Evolutionary conservation across 1,140 invertebrate species (phyloP), one percentile per base, ranked within the genome.

Genomic region (Pemphigus obesinymphae): DNA sequence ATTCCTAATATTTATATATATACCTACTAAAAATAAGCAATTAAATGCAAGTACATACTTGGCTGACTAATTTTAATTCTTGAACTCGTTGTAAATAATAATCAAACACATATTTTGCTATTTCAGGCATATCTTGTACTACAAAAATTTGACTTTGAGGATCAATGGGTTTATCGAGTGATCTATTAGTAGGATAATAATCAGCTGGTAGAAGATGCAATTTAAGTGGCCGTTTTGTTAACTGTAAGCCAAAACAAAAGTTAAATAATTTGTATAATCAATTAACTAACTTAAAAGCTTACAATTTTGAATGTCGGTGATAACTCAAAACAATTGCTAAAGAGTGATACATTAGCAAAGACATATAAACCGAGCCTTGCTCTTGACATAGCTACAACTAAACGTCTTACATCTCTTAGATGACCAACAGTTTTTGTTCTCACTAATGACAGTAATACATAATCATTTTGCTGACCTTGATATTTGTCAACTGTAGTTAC

Each of bases 391-490:
- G 98, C 98, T 13, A 99, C 98, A 53, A 99, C 93, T 34, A 99
- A 90, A 87, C 98, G 93, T 8, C 98, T 90, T 0, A 99, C 95
- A 89, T 99, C 98, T 63, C 98, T 88, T 82, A 99, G 89, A 89
- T 99, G 98, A 80, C 98, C 98, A 45, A 99, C 97, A 20, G 96
- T 94, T 86, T 94, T 93, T 0, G 98, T 99, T 83, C 97, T 91
- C 23, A 99, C 98, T 20, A 99, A 88, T 0, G 97, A 99, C 2
- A 99, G 88, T 6, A 99, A 89, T 78, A 99, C 97, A 85, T 97
- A 98, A 88, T 99, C 98, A 88, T 99, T 99, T 87, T 99, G 98
- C 86, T 99, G 98, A 82, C 98, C 98, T 87, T 99, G 98, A 87
- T 98, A 99, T 85, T 99, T 99, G 87, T 99, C 98, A 15, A 99